A percentile compares a stretch with the other conserved stretches of the same genome.
Conservation (phyloP, 2,797 vertebrate genomes). For the Lepus oiostolus region DNA sequence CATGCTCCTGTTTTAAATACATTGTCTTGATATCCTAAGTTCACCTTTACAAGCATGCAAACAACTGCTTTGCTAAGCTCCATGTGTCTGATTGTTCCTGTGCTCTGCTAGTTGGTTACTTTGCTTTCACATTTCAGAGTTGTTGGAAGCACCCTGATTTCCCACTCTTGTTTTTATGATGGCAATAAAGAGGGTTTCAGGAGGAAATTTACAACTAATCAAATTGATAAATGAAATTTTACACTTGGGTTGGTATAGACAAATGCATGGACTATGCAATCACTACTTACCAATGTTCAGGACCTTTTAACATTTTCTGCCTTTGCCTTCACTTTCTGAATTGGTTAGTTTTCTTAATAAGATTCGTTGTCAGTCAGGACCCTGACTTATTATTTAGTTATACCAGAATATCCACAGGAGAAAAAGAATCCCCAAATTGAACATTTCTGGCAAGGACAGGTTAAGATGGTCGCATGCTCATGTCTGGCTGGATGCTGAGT, state of each 20-base stretch:
- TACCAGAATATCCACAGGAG: background rate
- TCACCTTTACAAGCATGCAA: background rate
- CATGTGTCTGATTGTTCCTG: background rate
- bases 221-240: conserved; percentile 15
- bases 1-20: background rate
- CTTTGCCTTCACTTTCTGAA: conserved; percentile 39
- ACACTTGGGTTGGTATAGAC: background rate
- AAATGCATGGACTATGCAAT: background rate
- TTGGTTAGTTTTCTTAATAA: conserved; percentile 39
- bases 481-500: background rate
- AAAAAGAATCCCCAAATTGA: conserved; percentile 44
- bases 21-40: conserved; percentile 5
- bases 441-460: conserved; percentile 21
- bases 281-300: background rate
- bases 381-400: background rate
- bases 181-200: background rate
- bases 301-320: background rate
- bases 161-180: conserved; percentile 38
- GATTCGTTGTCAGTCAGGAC: background rate
- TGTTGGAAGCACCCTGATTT: background rate
- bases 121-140: background rate
- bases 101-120: background rate
- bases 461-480: background rate
- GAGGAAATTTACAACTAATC: conserved; percentile 28
- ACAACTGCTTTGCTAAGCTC: background rate